A percentile compares a stretch with the other conserved stretches of the same genome.
These are phyloP conservation scores for Pocillopora grandis DNA, from an alignment of 92 coral and sea anemone genomes.

Conservation along the genomic window DNA sequence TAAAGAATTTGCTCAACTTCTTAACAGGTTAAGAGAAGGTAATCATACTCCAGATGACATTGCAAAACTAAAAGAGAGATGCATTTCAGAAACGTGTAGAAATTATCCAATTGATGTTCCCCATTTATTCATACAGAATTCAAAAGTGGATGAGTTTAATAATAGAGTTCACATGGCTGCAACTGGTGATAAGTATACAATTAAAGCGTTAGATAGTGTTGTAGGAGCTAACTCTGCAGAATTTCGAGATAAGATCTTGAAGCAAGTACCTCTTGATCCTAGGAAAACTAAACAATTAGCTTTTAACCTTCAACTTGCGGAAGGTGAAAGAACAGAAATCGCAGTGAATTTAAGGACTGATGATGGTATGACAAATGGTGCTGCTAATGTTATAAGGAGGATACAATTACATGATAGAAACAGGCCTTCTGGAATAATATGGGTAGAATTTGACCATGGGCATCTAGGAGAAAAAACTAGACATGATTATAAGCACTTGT, in stretches of 20 bases:
- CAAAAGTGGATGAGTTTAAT: conserved; percentile 44
- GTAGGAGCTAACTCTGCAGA: conserved; percentile 36
- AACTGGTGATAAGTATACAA: conserved; percentile 29
- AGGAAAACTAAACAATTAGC: not conserved
- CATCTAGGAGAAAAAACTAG: not conserved
- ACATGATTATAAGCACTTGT: too few species aligned
- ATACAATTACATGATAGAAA: conserved; percentile 17
- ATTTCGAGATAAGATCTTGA: too few species aligned
- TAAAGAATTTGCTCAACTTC: conserved; percentile 45
- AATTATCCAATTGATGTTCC: conserved; percentile 26
- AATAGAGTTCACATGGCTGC: conserved; percentile 23
- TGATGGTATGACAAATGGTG: not conserved
- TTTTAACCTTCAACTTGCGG: conserved; percentile 31
- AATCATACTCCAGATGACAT: too few species aligned
- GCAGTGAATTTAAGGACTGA: conserved; percentile 31
- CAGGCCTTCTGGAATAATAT: conserved; percentile 36
- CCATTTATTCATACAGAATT: conserved; percentile 13
- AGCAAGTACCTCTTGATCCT: too few species aligned
- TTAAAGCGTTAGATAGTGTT: conserved; percentile 38
- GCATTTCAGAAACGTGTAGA: not conserved
- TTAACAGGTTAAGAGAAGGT: not conserved
- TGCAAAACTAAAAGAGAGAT: too few species aligned
- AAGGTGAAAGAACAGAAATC: conserved; percentile 51
- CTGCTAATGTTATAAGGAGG: not conserved
- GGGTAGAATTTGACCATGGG: conserved; percentile 30